Conservation (phyloP, 2,113 vertebrate genomes). For the Brachypteracias leptosomus region DNA sequence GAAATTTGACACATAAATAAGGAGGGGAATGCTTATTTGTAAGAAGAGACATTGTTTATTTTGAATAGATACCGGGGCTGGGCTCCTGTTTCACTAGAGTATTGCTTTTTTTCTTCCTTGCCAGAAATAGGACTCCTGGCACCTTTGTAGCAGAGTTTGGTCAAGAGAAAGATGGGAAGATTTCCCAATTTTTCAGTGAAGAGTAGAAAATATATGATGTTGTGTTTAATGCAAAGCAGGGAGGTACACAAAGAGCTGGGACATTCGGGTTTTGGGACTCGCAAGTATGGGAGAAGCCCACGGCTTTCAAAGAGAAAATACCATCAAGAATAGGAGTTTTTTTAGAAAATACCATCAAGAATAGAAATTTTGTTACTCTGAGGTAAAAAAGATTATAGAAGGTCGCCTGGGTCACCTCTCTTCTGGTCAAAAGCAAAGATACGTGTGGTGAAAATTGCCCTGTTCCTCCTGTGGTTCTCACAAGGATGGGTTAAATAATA, state of each 20-base stretch:
- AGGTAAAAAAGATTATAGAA: not conserved
- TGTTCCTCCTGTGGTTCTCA: not conserved
- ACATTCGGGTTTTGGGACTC: not conserved
- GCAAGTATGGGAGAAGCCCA: not conserved
- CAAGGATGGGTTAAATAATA: not conserved
- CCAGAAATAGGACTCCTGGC: not conserved
- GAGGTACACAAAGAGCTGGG: not conserved
- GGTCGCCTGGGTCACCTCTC: not conserved
- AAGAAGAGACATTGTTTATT: conserved; percentile 44
- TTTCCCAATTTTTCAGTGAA: not conserved
- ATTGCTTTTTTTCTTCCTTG: not conserved
- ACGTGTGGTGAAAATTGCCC: conserved; percentile 20
- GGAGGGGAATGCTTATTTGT: conserved; percentile 25
- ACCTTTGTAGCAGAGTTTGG: not conserved
- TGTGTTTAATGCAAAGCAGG: not conserved
- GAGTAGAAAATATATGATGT: not conserved
- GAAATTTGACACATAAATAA: conserved; percentile 39
- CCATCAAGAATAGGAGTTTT: not conserved
- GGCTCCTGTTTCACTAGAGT: conserved; percentile 32
- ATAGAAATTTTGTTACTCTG: not conserved
- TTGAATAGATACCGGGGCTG: conserved; percentile 21
- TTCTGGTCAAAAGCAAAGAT: conserved; percentile 22
- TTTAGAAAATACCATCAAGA: not conserved
- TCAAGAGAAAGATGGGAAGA: conserved; percentile 9
- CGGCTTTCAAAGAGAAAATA: not conserved